Percentiles rank a stretch among this genome's conserved stretches.
These are phyloP conservation scores for Megaceryle maxima DNA, from an alignment of 2,113 vertebrate species.

Conservation along the genomic window DNA sequence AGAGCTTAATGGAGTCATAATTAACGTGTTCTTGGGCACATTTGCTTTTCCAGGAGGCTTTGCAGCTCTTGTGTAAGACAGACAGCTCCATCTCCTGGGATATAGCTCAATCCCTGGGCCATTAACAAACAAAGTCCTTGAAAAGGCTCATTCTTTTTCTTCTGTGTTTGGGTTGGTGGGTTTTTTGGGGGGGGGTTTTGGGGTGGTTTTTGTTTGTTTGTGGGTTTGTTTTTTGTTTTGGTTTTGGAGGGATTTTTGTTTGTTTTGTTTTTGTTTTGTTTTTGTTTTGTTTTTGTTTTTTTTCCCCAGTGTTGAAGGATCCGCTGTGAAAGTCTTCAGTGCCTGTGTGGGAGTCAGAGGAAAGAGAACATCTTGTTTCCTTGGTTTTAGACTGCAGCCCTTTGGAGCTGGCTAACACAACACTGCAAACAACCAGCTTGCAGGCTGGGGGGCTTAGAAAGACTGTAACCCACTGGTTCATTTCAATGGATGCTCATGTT, in stretches of 20 bases:
- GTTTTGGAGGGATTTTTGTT: no score
- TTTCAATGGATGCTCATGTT: background rate
- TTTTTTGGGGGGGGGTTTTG: no score
- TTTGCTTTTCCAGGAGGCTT: background rate
- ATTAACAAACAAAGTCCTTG: background rate
- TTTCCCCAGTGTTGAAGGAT: background rate
- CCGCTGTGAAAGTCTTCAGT: background rate
- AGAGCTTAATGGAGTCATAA: background rate
- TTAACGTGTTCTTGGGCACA: background rate
- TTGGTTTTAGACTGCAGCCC: background rate
- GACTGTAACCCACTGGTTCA: background rate
- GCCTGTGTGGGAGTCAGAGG: background rate
- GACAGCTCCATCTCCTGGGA: conserved; percentile 6
- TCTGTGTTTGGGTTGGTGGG: background rate
- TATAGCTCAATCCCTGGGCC: background rate
- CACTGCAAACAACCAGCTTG: background rate
- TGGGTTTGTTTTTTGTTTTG: no score
- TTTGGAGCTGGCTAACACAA: background rate
- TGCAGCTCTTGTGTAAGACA: background rate
- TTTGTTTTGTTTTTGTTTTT: background rate
- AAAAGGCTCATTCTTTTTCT: background rate
- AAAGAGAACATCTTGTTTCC: background rate
- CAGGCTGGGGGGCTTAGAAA: background rate
- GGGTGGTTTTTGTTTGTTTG: no score
- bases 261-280: no score